Evolutionary conservation across 2,113 vertebrate species (phyloP).

Genomic region (Peromyscus californicus): DNA sequence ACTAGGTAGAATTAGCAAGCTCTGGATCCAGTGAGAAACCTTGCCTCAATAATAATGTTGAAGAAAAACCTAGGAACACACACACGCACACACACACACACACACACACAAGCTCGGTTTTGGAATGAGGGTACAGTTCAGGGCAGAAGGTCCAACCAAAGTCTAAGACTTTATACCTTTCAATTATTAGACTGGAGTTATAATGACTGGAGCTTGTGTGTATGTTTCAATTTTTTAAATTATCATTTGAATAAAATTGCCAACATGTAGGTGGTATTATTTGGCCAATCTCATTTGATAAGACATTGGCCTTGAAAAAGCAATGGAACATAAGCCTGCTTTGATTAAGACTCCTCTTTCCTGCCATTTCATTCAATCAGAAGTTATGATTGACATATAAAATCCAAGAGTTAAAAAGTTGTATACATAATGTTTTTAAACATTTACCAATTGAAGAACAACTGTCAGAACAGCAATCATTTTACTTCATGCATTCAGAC

Average conservation of each 20-base stretch:
- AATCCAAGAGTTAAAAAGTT: neutral
- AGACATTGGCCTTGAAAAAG: slow-evolving; percentile 19
- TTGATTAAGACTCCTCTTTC: neutral
- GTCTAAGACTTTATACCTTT: neutral
- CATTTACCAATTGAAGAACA: slow-evolving; percentile 10
- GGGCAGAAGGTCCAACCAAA: neutral
- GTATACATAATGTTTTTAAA: slow-evolving; percentile 19
- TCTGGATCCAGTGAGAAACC: neutral
- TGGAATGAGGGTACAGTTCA: neutral
- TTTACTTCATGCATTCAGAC: neutral
- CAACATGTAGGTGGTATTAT: neutral
- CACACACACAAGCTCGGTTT: neutral
- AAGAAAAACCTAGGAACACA: neutral
- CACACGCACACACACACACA: neutral
- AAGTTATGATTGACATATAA: slow-evolving; percentile 30
- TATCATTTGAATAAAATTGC: slow-evolving; percentile 52
- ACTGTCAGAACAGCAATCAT: neutral
- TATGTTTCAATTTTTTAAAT: neutral
- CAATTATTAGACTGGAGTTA: neutral
- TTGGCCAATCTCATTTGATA: neutral
- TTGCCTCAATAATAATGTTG: neutral
- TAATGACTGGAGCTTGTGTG: neutral
- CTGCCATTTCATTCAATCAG: neutral
- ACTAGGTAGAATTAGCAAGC: neutral
- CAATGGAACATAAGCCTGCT: slow-evolving; percentile 4